phyloP scores from a whole-genome alignment of 2,888 invertebrate species.

The Melikaiella ostensackeni region DNA sequence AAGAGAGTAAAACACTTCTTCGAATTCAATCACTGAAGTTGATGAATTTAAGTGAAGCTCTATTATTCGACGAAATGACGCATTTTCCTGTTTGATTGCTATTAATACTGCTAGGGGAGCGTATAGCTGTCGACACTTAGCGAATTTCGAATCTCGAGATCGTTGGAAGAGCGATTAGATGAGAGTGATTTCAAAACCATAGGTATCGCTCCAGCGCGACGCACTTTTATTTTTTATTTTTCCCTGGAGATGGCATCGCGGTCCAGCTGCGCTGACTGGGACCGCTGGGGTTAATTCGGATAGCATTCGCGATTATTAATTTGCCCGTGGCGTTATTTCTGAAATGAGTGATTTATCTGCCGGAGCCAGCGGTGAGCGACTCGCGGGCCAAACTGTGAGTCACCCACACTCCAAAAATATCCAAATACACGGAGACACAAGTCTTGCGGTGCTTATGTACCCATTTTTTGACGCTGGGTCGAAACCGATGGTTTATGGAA shows the following conservation, averaged over 20 bases:
- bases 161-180: constrained; percentile 59
- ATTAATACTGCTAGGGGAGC: constrained; percentile 52
- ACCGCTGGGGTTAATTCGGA: constrained; percentile 52
- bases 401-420: constrained; percentile 75
- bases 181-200: constrained; percentile 55
- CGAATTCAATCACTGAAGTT: not conserved
- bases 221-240: constrained; percentile 29
- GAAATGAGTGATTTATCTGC: constrained; percentile 73
- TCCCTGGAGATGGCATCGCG: constrained; percentile 33
- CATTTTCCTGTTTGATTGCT: constrained; percentile 35
- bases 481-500: constrained; percentile 45
- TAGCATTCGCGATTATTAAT: constrained; percentile 70
- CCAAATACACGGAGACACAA: constrained; percentile 60
- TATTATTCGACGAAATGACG: not conserved
- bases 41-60: not conserved
- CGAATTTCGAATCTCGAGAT: constrained; percentile 61
- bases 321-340: constrained; percentile 71
- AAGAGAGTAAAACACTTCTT: not conserved
- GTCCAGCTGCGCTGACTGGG: constrained; percentile 44
- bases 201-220: constrained; percentile 43
- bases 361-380: constrained; percentile 50
- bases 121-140: constrained; percentile 53
- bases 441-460: constrained; percentile 56
- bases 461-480: constrained; percentile 56
- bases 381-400: constrained; percentile 71